phyloP scores from a whole-genome alignment of 2,797 vertebrate genomes.

The Anolis apletophallus region DNA sequence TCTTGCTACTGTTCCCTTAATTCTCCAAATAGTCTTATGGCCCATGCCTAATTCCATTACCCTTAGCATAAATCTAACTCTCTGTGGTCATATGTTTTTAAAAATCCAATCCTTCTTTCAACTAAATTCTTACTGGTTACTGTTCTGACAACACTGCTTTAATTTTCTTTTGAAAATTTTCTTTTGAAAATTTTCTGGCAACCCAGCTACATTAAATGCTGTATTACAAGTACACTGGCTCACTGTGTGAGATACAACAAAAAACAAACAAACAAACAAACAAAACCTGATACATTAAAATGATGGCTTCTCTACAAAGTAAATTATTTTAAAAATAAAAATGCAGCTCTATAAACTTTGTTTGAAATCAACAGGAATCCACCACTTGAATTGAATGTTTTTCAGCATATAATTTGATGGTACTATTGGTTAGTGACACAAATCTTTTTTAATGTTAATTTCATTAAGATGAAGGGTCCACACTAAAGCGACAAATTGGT shows the following conservation, averaged over 20 bases:
- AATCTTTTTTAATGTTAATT: slow-evolving; percentile 68
- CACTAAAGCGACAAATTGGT: slow-evolving; percentile 46
- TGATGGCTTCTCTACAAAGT: slow-evolving; percentile 36
- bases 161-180: slow-evolving; percentile 20
- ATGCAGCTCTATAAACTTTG: slow-evolving; percentile 47
- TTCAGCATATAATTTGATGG: slow-evolving; percentile 47
- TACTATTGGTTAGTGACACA: slow-evolving; percentile 61
- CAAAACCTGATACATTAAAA: not conserved
- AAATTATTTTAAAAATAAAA: slow-evolving; percentile 11
- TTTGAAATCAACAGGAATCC: slow-evolving; percentile 31
- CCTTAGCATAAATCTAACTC: slow-evolving; percentile 24
- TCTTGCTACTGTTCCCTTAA: slow-evolving; percentile 41
- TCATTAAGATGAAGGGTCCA: slow-evolving; percentile 56
- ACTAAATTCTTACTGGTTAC: slow-evolving; percentile 7
- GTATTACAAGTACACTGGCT: not conserved
- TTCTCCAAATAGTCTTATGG: slow-evolving; percentile 24
- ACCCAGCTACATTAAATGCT: slow-evolving; percentile 34
- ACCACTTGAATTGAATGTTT: slow-evolving; percentile 10
- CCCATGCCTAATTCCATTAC: slow-evolving; percentile 52
- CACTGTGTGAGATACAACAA: slow-evolving; percentile 17
- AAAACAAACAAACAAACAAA: too few species aligned
- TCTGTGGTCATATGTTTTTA: slow-evolving; percentile 27
- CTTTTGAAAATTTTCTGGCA: slow-evolving; percentile 35
- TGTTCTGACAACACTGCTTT: slow-evolving; percentile 16
- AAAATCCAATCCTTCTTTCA: slow-evolving; percentile 12